These are phyloP conservation scores for Halictus quadricinctus DNA, from an alignment of 2,888 invertebrate species.

Conservation along the genomic window DNA sequence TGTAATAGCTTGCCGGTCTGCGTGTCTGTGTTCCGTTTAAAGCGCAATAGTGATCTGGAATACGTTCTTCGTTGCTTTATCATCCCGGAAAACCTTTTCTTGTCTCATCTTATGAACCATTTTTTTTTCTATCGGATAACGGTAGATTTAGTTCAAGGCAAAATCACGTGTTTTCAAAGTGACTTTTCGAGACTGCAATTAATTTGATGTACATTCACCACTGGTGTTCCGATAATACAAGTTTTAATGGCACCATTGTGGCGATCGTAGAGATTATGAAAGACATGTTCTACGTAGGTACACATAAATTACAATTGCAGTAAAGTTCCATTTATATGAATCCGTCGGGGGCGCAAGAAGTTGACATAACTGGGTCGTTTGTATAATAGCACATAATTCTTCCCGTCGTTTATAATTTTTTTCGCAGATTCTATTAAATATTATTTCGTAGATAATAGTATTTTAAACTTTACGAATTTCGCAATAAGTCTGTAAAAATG, in stretches of 20 bases:
- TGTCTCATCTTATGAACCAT: background rate
- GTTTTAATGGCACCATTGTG: conserved; percentile 1
- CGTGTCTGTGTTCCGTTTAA: conserved; percentile 27
- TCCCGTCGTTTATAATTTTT: background rate
- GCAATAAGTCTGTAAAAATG: background rate
- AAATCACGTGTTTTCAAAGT: background rate
- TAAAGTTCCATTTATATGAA: conserved; percentile 1
- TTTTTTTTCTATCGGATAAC: background rate
- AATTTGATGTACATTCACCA: background rate
- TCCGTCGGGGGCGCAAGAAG: conserved; percentile 5
- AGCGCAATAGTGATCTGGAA: background rate
- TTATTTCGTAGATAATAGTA: background rate
- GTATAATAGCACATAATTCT: background rate
- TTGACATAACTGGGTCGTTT: conserved; percentile 2
- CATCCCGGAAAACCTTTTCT: background rate
- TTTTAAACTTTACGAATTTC: background rate
- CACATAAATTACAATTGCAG: conserved; percentile 1
- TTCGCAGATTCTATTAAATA: background rate
- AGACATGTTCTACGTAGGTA: conserved; percentile 8
- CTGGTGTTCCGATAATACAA: background rate
- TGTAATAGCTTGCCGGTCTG: conserved; percentile 23
- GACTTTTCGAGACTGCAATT: background rate
- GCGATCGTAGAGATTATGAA: background rate
- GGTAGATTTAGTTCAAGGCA: background rate
- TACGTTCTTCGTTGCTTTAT: conserved; percentile 7